Evolutionary conservation across 2,888 invertebrate species (phyloP), one percentile per base, ranked within the genome.

Genomic region (Altica lythri): DNA sequence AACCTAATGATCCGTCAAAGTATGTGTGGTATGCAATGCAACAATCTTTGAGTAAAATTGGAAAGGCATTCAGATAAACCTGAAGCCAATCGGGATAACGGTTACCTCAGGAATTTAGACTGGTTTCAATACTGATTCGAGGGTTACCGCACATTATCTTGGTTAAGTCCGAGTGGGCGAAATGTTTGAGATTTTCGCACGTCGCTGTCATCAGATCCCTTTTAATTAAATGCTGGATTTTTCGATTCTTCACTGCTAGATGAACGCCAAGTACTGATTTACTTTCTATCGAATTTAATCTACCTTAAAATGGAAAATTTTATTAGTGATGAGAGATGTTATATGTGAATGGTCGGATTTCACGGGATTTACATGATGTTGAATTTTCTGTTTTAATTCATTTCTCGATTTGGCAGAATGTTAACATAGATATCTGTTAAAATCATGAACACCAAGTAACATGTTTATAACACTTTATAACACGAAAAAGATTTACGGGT

Each of bases 91-190:
- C 62, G 53, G 56, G 55, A 59, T 58, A 59, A 53, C 53, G 59
- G 37, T 45, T 38, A 38, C 62, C 63, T 32, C 63, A 63, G 59
- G 63, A 63, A 64, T 64, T 54, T 52, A 38, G 10, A 37, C 43
- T 49, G 62, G 60, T 62, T 59, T 57, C 51, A 57, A 53, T 54
- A 57, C 55, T 56, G 53, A 51, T 57, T 51, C 16, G 48, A 57
- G 54, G 50, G 49, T 27, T 55, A 60, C 60, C 62, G 59, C 58
- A 61, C 59, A 62, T 61, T 61, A 57, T 60, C 58, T 58, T 49
- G 55, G 57, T 46, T 42, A 44, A 52, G 37, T 40, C 38, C 43
- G 42, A 40, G 27, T 12, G 29, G 34, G 12, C 25, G 32, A 45
- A 54, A 56, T 59, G 54, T 56, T 59, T 54, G 50, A 48, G 27